These are phyloP conservation scores for Diarsia brunnea DNA, from an alignment of 2,888 invertebrate species.

Conservation along the genomic window DNA sequence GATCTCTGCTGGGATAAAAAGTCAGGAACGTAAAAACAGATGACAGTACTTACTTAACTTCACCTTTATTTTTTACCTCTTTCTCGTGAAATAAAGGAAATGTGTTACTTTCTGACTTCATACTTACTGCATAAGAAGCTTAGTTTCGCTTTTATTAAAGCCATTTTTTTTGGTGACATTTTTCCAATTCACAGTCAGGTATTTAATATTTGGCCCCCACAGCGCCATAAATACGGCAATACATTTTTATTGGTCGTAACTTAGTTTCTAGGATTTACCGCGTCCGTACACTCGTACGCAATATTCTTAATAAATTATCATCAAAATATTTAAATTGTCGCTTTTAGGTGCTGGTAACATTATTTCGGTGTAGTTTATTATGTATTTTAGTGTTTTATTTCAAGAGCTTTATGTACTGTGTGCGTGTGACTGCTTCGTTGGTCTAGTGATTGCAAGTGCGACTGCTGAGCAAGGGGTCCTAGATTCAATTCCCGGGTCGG, in stretches of 20 bases:
- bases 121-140: neutral
- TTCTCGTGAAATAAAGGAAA: neutral
- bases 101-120: neutral
- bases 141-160: constrained; percentile 20
- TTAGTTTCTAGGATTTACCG: constrained; percentile 60
- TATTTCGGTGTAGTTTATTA: constrained; percentile 6
- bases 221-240: constrained; percentile 57
- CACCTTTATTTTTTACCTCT: neutral
- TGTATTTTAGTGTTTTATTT: constrained; percentile 2
- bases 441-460: no score
- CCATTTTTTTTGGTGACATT: constrained; percentile 22
- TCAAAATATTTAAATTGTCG: constrained; percentile 47
- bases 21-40: no score
- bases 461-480: no score
- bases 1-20: no score
- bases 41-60: no score
- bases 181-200: constrained; percentile 27
- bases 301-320: constrained; percentile 57
- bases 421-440: no score
- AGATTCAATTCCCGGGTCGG: no score
- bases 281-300: constrained; percentile 52
- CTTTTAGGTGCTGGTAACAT: constrained; percentile 20
- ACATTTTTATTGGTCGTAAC: constrained; percentile 65
- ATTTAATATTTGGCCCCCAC: constrained; percentile 49
- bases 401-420: neutral